Evolutionary conservation across 2,888 invertebrate species (phyloP).

Genomic region (Agonum fuliginosum): DNA sequence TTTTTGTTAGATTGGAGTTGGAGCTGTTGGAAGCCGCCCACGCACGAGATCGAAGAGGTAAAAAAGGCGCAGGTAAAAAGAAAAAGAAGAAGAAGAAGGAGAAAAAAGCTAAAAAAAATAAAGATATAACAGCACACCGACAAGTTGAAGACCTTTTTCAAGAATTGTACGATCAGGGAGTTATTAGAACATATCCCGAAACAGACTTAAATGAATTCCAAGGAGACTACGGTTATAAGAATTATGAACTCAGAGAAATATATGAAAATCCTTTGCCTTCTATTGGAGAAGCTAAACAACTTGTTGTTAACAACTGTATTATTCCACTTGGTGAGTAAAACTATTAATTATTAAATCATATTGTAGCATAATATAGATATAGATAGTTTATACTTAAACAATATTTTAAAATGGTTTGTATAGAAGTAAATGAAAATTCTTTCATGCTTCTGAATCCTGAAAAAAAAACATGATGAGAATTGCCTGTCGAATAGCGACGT

Average conservation of each 20-base stretch:
- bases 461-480: too few species aligned
- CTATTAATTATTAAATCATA: too few species aligned
- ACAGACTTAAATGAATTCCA: conserved; percentile 78
- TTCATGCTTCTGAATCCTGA: too few species aligned
- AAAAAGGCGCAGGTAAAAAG: conserved; percentile 65
- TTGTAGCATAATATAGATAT: too few species aligned
- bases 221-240: conserved; percentile 81
- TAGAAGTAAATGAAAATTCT: too few species aligned
- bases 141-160: conserved; percentile 81
- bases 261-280: conserved; percentile 74
- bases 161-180: conserved; percentile 81
- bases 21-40: conserved; percentile 74
- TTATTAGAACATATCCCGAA: conserved; percentile 80
- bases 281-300: conserved; percentile 78
- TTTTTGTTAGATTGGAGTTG: conserved; percentile 71
- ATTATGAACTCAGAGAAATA: conserved; percentile 74
- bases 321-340: conserved; percentile 74
- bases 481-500: too few species aligned
- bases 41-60: conserved; percentile 61
- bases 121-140: conserved; percentile 79
- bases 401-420: too few species aligned
- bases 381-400: too few species aligned
- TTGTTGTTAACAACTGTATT: conserved; percentile 78
- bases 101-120: conserved; percentile 74
- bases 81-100: conserved; percentile 67